Conservation (phyloP, 2,113 vertebrate genomes). For the Pachycephala philippinensis region DNA sequence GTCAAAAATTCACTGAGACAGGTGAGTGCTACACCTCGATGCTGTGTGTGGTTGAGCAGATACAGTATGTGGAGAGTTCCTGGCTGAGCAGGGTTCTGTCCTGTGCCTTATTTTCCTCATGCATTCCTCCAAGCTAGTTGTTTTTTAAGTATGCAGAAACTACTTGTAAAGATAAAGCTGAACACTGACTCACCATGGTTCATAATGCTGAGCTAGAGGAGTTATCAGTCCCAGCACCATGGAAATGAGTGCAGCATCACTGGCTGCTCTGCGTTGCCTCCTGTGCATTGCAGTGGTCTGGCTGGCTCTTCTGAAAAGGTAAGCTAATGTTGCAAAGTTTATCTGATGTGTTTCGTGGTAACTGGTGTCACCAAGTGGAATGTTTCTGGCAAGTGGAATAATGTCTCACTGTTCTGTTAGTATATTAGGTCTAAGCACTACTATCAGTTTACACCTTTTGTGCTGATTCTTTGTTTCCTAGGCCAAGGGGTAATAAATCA, state of each 20-base stretch:
- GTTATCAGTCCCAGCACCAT: background rate
- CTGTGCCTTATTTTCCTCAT: background rate
- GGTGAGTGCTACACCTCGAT: background rate
- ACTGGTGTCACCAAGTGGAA: background rate
- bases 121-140: background rate
- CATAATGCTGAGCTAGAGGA: background rate
- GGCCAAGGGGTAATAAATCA: conserved; percentile 9
- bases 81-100: background rate
- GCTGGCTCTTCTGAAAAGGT: background rate
- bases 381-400: background rate
- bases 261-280: background rate
- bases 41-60: background rate
- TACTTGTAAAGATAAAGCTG: background rate
- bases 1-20: background rate
- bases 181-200: background rate
- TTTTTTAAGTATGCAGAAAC: background rate
- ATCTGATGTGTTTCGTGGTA: background rate
- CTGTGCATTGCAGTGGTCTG: background rate
- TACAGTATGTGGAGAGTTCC: background rate
- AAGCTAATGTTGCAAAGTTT: background rate
- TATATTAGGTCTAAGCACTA: background rate
- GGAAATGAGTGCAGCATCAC: background rate
- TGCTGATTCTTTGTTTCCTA: conserved; percentile 1
- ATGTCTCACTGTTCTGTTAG: background rate
- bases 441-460: background rate